phyloP scores from a whole-genome alignment of 2,113 vertebrate genomes.

The Nycticryphes semicollaris region DNA sequence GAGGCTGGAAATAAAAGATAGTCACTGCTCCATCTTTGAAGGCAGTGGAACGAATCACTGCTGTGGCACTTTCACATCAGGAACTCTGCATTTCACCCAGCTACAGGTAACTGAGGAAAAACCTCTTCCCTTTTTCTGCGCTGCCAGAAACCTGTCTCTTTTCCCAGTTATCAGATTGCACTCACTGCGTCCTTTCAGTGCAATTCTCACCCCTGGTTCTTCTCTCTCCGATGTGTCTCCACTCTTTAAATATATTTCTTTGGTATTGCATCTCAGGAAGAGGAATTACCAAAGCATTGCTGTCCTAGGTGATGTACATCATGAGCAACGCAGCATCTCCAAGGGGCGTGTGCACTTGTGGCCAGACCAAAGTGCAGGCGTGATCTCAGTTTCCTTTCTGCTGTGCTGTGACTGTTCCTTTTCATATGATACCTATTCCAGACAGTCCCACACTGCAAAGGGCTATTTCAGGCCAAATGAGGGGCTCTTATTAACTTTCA shows the following conservation, averaged over 20 bases:
- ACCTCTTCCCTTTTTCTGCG: neutral
- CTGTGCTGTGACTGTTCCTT: neutral
- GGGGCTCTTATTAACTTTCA: constrained; percentile 38
- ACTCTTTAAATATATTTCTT: neutral
- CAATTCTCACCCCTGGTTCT: neutral
- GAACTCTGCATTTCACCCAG: neutral
- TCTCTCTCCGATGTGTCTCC: neutral
- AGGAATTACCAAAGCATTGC: neutral
- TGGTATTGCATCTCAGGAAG: neutral
- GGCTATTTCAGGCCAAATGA: constrained; percentile 28
- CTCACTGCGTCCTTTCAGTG: neutral
- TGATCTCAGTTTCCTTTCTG: neutral
- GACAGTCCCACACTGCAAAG: neutral
- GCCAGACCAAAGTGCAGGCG: neutral
- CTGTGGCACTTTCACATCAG: neutral
- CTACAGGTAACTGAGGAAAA: neutral
- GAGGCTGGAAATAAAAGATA: neutral
- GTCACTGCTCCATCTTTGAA: neutral
- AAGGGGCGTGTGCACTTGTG: neutral
- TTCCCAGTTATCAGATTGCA: neutral
- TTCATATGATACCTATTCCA: neutral
- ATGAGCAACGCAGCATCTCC: neutral
- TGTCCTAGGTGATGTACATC: neutral
- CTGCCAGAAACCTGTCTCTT: neutral
- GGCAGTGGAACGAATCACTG: accelerated